These are phyloP conservation scores for Andrena camellia DNA, from an alignment of 2,888 invertebrate species.

Conservation along the genomic window DNA sequence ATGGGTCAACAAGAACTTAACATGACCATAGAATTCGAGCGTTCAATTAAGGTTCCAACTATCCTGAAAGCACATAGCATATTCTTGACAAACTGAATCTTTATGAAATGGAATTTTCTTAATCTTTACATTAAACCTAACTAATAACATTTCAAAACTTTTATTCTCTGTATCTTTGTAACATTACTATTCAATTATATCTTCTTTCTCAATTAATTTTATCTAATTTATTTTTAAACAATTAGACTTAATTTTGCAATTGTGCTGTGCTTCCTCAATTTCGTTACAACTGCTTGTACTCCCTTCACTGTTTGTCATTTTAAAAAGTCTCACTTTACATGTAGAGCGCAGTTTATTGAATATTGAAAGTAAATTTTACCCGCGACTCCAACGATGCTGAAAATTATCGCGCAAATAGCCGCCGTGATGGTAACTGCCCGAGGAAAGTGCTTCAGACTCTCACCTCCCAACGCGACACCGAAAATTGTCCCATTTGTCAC, in stretches of 20 bases:
- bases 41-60: slow-evolving; percentile 34
- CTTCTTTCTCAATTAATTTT: not conserved
- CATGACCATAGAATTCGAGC: slow-evolving; percentile 38
- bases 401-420: slow-evolving; percentile 92
- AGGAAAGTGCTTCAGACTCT: slow-evolving; percentile 86
- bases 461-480: slow-evolving; percentile 34
- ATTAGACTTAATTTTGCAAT: not conserved
- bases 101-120: not conserved
- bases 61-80: slow-evolving; percentile 3
- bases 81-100: slow-evolving; percentile 4
- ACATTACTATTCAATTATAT: not conserved
- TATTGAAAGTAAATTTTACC: slow-evolving; percentile 86
- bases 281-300: not conserved
- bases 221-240: not conserved
- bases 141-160: not conserved
- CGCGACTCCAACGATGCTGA: slow-evolving; percentile 91
- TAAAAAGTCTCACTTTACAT: no score
- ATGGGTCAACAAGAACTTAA: slow-evolving; percentile 50
- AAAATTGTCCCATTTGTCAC: slow-evolving; percentile 66
- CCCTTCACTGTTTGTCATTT: no score
- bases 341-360: no score
- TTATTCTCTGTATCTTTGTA: not conserved
- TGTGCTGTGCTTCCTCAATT: not conserved
- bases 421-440: slow-evolving; percentile 91
- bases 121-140: not conserved